Evolutionary conservation across 2,113 vertebrate species (phyloP).

Genomic region (Spea bombifrons): DNA sequence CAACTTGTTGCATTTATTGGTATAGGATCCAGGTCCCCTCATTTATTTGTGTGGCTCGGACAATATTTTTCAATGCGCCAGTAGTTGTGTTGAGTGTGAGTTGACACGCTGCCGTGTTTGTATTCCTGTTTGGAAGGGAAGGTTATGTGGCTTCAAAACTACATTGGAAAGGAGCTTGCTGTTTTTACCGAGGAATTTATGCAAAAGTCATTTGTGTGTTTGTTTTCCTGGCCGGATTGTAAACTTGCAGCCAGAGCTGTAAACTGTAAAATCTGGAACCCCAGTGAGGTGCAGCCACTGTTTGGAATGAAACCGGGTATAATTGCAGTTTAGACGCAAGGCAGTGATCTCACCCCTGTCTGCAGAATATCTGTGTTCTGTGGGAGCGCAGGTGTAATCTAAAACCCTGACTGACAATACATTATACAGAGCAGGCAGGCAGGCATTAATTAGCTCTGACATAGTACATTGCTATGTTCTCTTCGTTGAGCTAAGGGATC

Average conservation of each 20-base stretch:
- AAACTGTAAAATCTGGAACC: not conserved
- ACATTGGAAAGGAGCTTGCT: not conserved
- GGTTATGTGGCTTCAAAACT: not conserved
- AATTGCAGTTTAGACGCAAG: not conserved
- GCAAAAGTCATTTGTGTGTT: conserved; percentile 5
- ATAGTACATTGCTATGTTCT: not conserved
- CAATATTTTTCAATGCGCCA: too few relatives aligned
- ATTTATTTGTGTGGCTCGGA: too few relatives aligned
- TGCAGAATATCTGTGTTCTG: not conserved
- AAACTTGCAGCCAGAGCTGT: not conserved
- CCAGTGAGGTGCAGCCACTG: not conserved
- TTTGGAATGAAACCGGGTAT: not conserved
- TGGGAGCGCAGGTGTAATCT: not conserved
- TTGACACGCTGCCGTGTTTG: not conserved
- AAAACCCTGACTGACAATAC: not conserved
- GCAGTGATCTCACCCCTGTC: not conserved
- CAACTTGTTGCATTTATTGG: too few relatives aligned
- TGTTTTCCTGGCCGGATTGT: conserved; percentile 11
- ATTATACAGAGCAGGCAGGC: not conserved
- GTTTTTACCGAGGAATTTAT: not conserved
- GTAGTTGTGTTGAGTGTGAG: too few relatives aligned
- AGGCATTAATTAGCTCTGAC: not conserved
- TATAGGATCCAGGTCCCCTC: too few relatives aligned
- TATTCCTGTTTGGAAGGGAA: not conserved
- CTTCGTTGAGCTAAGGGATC: not conserved